Conservation (phyloP, 2,797 vertebrate genomes). For the Falco novaeseelandiae region DNA sequence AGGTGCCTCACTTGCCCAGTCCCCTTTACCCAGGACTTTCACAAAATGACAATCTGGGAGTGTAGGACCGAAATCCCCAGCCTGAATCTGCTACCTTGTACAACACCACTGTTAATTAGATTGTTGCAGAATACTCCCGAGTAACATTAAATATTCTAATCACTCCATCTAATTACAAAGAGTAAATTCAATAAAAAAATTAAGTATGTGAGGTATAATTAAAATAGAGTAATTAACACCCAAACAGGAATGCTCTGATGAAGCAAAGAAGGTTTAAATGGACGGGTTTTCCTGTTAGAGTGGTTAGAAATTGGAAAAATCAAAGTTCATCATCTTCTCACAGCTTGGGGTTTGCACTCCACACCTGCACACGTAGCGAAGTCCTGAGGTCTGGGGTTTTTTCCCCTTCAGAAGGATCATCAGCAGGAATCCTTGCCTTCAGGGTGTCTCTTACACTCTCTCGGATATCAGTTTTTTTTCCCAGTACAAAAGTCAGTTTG, state of each 20-base stretch:
- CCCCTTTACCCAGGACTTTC: background rate
- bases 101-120: background rate
- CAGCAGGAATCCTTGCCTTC: background rate
- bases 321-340: rapidly evolving
- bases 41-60: rapidly evolving
- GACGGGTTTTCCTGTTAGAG: background rate
- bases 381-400: background rate
- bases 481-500: background rate
- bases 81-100: background rate
- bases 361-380: rapidly evolving
- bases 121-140: background rate
- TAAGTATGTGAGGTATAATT: background rate
- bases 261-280: background rate
- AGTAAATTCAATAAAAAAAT: background rate
- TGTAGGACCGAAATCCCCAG: background rate
- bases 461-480: background rate
- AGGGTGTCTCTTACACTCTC: background rate
- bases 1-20: background rate
- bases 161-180: background rate
- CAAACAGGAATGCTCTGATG: background rate
- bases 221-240: background rate
- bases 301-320: background rate
- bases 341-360: rapidly evolving
- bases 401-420: background rate
- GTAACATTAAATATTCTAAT: background rate